Base-by-base conservation (phyloP, 2,113 vertebrate genomes). In the Agapornis roseicollis region DNA sequence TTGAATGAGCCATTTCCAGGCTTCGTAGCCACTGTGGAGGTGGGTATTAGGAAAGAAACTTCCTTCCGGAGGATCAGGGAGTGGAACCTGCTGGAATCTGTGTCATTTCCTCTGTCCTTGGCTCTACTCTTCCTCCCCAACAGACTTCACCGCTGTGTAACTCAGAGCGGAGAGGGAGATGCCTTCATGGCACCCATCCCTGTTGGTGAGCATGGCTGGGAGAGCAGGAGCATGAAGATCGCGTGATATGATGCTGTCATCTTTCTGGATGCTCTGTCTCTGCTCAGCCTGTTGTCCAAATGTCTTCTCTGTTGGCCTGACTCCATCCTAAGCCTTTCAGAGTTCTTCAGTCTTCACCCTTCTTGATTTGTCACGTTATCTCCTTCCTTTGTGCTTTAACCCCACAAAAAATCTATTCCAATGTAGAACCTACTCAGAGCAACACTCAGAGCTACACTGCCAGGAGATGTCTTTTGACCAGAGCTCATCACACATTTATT, bases 1-100 rank as follows among this genome's bases (percentile, higher is more conserved):
- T 94, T 88, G 58, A 95, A 94, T 88, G 49, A 95, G 84, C 84
- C 78, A 49, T 91, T 96, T 96, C 95, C 96, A 97, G 94, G 93
- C 87, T 89, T 85, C 65, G 3, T 85, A 11, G 87, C 91, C 91
- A 91, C 87, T 72, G 81, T 96, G 89, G 95, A 96, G 95, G 91
- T 96, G 93, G 93, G 91, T 96, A 94, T 91, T 91, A 94, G 95
- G 94, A 96, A 97, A 96, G 95, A 66, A 94, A 88, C 78, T 97
- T 97, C 96, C 96, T 97, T 97, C 96, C 96, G 95, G 95, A 97
- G 95, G 93, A 95, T 95, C 94, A 96, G 96, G 95, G 96, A 96
- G 95, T 96, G 96, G 94, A 80, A 96, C 95, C 96, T 97, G 87
- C 91, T 96, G 93, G 74, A 96, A 88, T 89, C 94, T 82, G 87